Evolutionary conservation across 2,113 vertebrate species (phyloP).

Genomic region (Petroica traversi): DNA sequence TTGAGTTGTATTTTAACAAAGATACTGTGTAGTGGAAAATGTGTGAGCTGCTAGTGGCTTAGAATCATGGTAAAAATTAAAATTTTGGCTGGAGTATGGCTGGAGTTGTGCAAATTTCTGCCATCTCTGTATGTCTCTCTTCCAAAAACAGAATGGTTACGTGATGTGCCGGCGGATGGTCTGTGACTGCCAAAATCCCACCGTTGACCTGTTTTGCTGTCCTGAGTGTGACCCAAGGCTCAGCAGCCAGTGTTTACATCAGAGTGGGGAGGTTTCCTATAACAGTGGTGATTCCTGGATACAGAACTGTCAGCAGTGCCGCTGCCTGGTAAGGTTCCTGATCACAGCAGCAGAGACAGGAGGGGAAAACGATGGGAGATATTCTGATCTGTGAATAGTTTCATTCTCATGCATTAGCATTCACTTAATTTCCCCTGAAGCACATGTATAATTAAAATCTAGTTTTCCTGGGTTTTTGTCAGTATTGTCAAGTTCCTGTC

Average conservation of each 20-base stretch:
- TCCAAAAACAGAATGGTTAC: constrained; percentile 81
- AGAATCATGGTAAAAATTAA: background rate
- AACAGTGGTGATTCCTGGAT: constrained; percentile 95
- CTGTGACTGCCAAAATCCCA: constrained; percentile 97
- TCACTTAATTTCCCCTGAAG: background rate
- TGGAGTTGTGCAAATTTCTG: background rate
- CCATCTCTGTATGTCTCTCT: background rate
- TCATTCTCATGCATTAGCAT: background rate
- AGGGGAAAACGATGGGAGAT: background rate
- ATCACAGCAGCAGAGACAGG: background rate
- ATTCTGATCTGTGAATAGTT: background rate
- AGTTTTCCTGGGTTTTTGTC: background rate
- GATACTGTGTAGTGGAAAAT: background rate
- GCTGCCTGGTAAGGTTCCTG: constrained; percentile 87
- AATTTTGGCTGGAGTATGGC: background rate
- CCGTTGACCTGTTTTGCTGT: constrained; percentile 94
- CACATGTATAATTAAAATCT: background rate
- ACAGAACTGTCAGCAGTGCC: constrained; percentile 95
- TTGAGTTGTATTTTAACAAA: background rate
- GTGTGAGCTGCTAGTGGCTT: background rate
- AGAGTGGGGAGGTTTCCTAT: constrained; percentile 89
- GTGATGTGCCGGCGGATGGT: constrained; percentile 98
- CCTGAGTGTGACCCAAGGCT: constrained; percentile 95
- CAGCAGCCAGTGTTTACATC: constrained; percentile 93
- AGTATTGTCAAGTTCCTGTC: background rate